phyloP scores from a whole-genome alignment of 2,888 invertebrate genomes.

The Leptura quadrifasciata region DNA sequence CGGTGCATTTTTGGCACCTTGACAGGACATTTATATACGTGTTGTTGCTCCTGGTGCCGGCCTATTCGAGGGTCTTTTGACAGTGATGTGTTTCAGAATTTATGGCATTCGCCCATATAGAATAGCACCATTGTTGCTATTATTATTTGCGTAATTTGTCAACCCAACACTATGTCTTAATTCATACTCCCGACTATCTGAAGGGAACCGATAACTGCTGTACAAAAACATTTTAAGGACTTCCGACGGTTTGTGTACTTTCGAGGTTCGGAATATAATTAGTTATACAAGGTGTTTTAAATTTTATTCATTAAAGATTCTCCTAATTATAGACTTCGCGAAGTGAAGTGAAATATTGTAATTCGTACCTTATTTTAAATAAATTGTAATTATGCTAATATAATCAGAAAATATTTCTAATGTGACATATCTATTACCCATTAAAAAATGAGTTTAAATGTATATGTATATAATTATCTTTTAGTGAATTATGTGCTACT shows the following conservation, averaged over 20 bases:
- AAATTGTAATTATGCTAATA: too few relatives aligned
- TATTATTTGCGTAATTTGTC: conserved; percentile 1
- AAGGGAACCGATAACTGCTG: neutral
- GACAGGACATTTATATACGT: conserved; percentile 51
- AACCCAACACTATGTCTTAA: neutral
- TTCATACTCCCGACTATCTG: neutral
- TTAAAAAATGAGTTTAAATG: too few relatives aligned
- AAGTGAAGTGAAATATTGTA: too few relatives aligned
- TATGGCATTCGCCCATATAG: neutral
- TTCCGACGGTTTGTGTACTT: neutral
- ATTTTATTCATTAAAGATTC: too few relatives aligned
- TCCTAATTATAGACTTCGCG: too few relatives aligned
- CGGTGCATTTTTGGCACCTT: conserved; percentile 51
- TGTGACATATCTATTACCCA: too few relatives aligned
- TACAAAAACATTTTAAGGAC: neutral
- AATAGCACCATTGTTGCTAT: neutral
- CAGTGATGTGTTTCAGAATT: conserved; percentile 15
- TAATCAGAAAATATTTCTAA: too few relatives aligned
- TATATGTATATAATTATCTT: too few relatives aligned
- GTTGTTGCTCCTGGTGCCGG: conserved; percentile 50
- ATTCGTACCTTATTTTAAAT: too few relatives aligned
- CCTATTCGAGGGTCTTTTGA: conserved; percentile 27
- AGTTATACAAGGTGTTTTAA: too few relatives aligned
- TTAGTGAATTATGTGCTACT: too few relatives aligned
- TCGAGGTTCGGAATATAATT: too few relatives aligned